Evolutionary conservation across 1,140 invertebrate species (phyloP), one percentile per base, ranked within the genome.

Genomic region (Maconellicoccus hirsutus): DNA sequence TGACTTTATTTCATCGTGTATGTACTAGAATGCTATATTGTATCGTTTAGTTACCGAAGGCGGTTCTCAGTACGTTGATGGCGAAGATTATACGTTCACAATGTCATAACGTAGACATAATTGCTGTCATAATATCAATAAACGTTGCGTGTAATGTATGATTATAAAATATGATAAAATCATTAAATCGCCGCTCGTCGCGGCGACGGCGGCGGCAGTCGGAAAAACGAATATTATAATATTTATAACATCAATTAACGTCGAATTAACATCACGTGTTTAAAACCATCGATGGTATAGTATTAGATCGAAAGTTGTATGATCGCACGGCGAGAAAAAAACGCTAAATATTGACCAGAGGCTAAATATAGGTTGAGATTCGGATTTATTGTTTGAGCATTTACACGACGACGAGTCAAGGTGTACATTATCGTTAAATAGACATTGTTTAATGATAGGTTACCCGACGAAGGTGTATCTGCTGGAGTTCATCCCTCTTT

Each of bases 51-150:
- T n/a, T n/a, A n/a, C n/a, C n/a, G n/a, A n/a, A n/a, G n/a, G n/a
- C n/a, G n/a, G n/a, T n/a, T n/a, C n/a, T n/a, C n/a, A n/a, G n/a
- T n/a, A n/a, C n/a, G n/a, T n/a, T n/a, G 29, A 33, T 33, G 29
- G 29, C 12, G 12, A 33, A 33, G 29, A 33, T 33, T 33, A 33
- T 33, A 33, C 12, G 29, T 33, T 33, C 29, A 33, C 29, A 52
- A 52, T 52, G n/a, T 19, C 42, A 52, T 52, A 52, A 19, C 42
- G n/a, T 52, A 19, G 42, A 52, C n/a, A 52, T 33, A 33, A 33
- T 52, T 52, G 42, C 42, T 52, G 42, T 52, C 42, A 52, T 52
- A 52, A 52, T 52, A 52, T 52, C 42, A 52, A 52, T 52, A 52
- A 52, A 16, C 42, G 12, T 52, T 52, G n/a, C 10, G n/a, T 14